Evolutionary conservation across 2,888 invertebrate species (phyloP).

Genomic region (Chrysotoxum bicinctum): DNA sequence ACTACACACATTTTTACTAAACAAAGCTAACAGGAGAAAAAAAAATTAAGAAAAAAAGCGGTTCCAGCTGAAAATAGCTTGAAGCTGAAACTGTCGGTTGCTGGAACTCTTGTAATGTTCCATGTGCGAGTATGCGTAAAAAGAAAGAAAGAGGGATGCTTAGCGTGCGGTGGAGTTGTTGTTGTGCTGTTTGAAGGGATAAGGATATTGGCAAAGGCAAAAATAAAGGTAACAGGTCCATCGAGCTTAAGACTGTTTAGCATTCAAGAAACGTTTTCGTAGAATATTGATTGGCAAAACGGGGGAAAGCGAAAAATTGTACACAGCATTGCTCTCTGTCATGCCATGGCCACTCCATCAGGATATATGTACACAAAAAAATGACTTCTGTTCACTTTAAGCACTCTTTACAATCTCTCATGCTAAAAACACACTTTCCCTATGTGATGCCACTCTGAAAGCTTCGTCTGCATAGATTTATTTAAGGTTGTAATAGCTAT

Average conservation of each 20-base stretch:
- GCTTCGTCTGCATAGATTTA: background rate
- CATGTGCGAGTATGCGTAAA: conserved; percentile 71
- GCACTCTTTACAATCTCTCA: background rate
- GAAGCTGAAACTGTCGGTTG: conserved; percentile 45
- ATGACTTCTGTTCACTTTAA: background rate
- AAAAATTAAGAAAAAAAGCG: conserved; percentile 10
- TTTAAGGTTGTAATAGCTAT: background rate
- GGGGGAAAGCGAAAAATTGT: conserved; percentile 66
- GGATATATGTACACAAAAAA: background rate
- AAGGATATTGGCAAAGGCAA: conserved; percentile 24
- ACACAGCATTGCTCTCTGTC: conserved; percentile 9
- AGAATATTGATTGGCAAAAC: conserved; percentile 80
- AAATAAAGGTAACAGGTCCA: conserved; percentile 71
- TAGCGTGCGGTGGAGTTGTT: conserved; percentile 13
- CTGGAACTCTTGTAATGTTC: conserved; percentile 6
- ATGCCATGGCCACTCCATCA: conserved; percentile 18
- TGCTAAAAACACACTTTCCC: conserved; percentile 40
- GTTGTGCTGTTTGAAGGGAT: background rate
- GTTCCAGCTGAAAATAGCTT: conserved; percentile 48
- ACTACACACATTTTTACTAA: conserved; percentile 49
- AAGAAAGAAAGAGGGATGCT: conserved; percentile 66
- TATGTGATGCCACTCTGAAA: background rate
- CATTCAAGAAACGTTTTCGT: conserved; percentile 78
- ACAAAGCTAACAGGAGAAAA: conserved; percentile 27
- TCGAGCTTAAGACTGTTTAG: conserved; percentile 74